Evolutionary conservation across 2,888 invertebrate genomes (phyloP).

Genomic region (Orthosia gothica): DNA sequence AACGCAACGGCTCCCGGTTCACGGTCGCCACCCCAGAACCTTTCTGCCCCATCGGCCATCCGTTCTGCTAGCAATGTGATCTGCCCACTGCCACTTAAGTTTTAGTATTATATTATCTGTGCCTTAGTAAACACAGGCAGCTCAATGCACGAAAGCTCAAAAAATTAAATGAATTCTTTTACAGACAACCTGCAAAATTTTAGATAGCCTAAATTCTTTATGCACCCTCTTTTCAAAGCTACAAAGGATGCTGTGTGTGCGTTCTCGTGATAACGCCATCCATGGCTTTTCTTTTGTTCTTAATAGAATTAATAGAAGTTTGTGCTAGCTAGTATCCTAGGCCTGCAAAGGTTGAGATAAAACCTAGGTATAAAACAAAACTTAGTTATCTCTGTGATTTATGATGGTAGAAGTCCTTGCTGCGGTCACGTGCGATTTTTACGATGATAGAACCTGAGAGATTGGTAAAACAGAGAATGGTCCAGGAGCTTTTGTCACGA

Average conservation of each 20-base stretch:
- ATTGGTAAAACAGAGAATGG: too few species aligned
- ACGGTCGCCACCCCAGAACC: too few species aligned
- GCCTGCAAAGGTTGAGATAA: slow-evolving; percentile 2
- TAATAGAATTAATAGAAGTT: slow-evolving; percentile 6
- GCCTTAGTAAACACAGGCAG: background rate
- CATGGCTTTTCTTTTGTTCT: background rate
- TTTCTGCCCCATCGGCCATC: too few species aligned
- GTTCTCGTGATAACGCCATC: slow-evolving; percentile 15
- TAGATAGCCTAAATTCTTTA: background rate
- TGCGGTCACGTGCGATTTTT: too few species aligned
- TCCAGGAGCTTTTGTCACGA: too few species aligned
- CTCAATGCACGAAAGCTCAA: background rate
- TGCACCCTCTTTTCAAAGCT: background rate
- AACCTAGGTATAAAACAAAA: background rate
- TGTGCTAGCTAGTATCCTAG: background rate
- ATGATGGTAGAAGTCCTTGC: background rate
- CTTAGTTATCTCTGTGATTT: background rate
- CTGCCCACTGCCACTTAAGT: too few species aligned
- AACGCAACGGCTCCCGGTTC: too few species aligned
- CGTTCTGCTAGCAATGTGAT: too few species aligned
- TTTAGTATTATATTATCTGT: too few species aligned
- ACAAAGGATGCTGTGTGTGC: background rate
- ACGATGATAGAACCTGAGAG: too few species aligned
- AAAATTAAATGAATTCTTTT: background rate
- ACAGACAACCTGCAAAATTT: background rate